Percentiles rank a stretch among this genome's conserved stretches.
These are phyloP conservation scores for Drosophila kikkawai DNA, from an alignment of 1,140 invertebrate species.

Conservation along the genomic window DNA sequence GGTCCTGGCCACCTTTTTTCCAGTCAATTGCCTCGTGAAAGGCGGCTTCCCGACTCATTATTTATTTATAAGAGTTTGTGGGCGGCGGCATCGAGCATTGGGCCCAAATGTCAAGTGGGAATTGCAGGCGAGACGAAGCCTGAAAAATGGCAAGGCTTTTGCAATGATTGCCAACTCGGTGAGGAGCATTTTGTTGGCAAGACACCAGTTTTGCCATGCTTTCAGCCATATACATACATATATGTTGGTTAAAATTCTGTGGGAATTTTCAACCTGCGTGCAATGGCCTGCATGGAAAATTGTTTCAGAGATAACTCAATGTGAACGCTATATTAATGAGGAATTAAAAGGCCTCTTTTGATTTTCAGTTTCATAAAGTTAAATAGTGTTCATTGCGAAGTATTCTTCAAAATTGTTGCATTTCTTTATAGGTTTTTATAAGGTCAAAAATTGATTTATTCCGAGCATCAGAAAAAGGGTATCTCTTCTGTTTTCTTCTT, in stretches of 20 bases:
- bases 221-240: neutral
- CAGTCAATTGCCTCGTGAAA: slow-evolving; percentile 63
- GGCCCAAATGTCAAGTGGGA: slow-evolving; percentile 28
- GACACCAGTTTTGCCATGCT: neutral
- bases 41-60: slow-evolving; percentile 52
- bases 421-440: no score
- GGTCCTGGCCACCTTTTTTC: slow-evolving; percentile 57
- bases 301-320: neutral
- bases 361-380: neutral
- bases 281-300: neutral
- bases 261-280: neutral
- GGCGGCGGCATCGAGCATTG: slow-evolving; percentile 5
- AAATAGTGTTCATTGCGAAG: neutral
- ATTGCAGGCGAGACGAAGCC: slow-evolving; percentile 5
- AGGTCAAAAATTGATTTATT: no score
- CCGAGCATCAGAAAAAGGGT: no score
- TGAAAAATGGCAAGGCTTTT: slow-evolving; percentile 18
- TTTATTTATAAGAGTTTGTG: slow-evolving; percentile 60
- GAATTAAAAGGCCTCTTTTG: neutral
- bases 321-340: neutral
- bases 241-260: neutral
- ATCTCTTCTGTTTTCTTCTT: no score
- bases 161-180: neutral
- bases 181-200: neutral
- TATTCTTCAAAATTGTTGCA: neutral